Evolutionary conservation across 2,888 invertebrate species (phyloP), one percentile per base, ranked within the genome.

Genomic region (Nephrotoma flavescens): DNA sequence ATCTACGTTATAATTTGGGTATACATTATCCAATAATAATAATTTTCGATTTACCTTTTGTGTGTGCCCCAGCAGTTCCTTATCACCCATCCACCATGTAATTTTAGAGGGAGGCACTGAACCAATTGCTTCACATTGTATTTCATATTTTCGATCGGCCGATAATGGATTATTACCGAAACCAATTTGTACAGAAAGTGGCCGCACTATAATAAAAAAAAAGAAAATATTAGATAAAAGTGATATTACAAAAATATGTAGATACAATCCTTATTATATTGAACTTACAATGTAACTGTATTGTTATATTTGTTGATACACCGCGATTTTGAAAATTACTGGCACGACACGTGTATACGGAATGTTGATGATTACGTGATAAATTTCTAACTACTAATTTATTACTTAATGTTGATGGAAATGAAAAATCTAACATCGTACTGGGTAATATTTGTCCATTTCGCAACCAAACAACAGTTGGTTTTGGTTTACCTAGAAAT

Each of bases 101-200:
- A 97, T 95, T 89, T 95, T 93, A 0, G 97, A 97, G 0, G 97
- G 95, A 0, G 97, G 97, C 88, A 96, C 92, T 4, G 97, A 97
- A 0, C 97, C 97, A 86, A 95, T 94, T 0, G 96, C 95, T 90
- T 95, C 95, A 90, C 97, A 98, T 52, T 95, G 95, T 88, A 97
- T 93, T 90, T 96, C 95, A 88, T 97, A 96, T 90, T 94, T 94
- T 89, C 96, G 93, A 88, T 96, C 96, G 0, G 97, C 96, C 47
- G 97, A 96, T 87, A 97, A 92, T 0, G 97, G 96, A 89, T 96
- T 96, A 90, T 96, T 96, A 90, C 95, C 94, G 88, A 95, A 95
- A 88, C 96, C 91, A 89, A 97, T 96, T 90, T 95, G 95, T 88
- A 97, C 97, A 87, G 94, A 92, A 86, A 97, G 91, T 6, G 97